Evolutionary conservation across 2,797 vertebrate species (phyloP).

Genomic region (Coendou prehensilis): DNA sequence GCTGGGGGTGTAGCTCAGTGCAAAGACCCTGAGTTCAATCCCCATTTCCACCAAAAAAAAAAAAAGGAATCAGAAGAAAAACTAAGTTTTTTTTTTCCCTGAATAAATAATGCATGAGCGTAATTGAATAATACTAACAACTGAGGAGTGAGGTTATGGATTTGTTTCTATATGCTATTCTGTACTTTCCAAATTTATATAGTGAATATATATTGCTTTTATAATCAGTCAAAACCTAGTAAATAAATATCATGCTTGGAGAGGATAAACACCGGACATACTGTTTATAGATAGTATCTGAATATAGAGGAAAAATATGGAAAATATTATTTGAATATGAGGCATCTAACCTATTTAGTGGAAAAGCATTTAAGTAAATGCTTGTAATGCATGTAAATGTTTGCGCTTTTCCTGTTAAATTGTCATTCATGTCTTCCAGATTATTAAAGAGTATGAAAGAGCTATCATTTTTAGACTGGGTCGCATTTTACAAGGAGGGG

Average conservation of each 20-base stretch:
- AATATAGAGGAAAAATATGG: background rate
- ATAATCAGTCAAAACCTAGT: background rate
- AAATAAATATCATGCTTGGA: background rate
- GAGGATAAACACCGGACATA: background rate
- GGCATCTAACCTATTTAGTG: background rate
- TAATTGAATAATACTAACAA: background rate
- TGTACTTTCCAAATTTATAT: background rate
- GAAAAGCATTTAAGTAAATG: background rate
- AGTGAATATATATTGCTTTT: constrained; percentile 34
- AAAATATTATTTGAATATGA: background rate
- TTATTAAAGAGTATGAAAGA: constrained; percentile 98
- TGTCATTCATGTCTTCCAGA: constrained; percentile 89
- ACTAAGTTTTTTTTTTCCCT: background rate
- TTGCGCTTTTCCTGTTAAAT: background rate
- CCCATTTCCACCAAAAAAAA: background rate
- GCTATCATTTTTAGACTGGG: constrained; percentile 98
- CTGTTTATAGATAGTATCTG: background rate
- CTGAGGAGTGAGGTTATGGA: background rate
- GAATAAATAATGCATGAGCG: background rate
- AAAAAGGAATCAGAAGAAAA: constrained; percentile 55
- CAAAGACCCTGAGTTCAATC: background rate
- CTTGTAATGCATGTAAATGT: background rate
- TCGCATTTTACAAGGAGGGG: constrained; percentile 95
- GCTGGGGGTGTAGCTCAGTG: background rate
- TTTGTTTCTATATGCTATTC: background rate